Conservation (phyloP, 2,113 vertebrate species). For the Crotalus tigris region DNA sequence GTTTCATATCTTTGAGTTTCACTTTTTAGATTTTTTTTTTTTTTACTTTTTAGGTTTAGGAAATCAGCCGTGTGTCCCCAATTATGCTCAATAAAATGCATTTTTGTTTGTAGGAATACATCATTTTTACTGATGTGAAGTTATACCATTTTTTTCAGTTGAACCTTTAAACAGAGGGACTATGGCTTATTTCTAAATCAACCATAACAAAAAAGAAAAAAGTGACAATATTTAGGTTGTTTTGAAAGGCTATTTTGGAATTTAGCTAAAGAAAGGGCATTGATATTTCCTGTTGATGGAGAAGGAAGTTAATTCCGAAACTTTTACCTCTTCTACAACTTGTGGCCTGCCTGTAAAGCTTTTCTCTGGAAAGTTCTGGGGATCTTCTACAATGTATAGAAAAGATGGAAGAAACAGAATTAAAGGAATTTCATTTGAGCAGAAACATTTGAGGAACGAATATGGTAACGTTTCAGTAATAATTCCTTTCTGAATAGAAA, state of each 20-base stretch:
- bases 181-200: neutral
- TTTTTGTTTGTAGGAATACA: neutral
- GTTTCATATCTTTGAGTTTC: conserved; percentile 1
- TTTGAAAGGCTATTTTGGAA: neutral
- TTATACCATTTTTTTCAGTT: neutral
- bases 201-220: neutral
- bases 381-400: neutral
- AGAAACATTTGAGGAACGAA: neutral
- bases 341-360: neutral
- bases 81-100: neutral
- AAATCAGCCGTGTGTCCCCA: neutral
- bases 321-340: neutral
- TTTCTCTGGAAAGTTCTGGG: neutral
- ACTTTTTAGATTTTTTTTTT: neutral
- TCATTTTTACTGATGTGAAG: neutral
- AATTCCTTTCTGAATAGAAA: neutral
- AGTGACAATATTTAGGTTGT: neutral
- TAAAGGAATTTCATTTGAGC: neutral
- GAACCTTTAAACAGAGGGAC: neutral
- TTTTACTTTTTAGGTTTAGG: conserved; percentile 9
- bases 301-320: neutral
- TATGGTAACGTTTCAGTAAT: neutral
- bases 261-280: neutral
- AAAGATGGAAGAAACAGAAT: neutral
- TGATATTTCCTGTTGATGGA: neutral